These are phyloP conservation scores for Marmota monax DNA, from an alignment of 2,113 vertebrate species.

Conservation along the genomic window DNA sequence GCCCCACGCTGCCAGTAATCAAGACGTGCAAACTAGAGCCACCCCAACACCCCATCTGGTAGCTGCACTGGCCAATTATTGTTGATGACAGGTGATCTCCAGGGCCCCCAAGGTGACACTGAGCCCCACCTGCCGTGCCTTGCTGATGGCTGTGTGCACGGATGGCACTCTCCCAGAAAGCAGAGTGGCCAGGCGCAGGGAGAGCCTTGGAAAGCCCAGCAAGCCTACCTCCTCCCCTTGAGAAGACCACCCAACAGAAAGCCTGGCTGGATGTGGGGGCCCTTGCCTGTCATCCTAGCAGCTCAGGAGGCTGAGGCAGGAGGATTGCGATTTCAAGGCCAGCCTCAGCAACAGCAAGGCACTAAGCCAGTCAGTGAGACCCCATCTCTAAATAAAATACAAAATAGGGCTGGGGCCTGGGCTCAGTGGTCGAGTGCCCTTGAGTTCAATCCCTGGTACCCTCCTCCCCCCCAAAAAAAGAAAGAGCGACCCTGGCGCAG, in stretches of 20 bases:
- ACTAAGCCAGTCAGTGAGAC: no score
- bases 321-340: no score
- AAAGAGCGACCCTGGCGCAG: no score
- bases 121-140: no score
- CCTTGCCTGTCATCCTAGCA: no score
- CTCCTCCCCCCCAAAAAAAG: no score
- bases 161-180: background rate
- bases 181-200: background rate
- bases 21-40: background rate
- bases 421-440: no score
- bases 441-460: no score
- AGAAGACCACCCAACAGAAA: background rate
- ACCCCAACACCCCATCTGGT: background rate
- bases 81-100: background rate
- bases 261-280: background rate
- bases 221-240: background rate
- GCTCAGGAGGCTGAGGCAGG: no score
- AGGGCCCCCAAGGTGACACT: background rate
- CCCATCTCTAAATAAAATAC: no score
- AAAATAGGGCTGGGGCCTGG: no score
- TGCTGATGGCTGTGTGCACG: background rate
- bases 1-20: background rate
- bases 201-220: background rate
- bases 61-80: background rate
- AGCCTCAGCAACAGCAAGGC: no score